Base-by-base conservation (phyloP, 2,888 invertebrate genomes). In the Volucella bombylans region DNA sequence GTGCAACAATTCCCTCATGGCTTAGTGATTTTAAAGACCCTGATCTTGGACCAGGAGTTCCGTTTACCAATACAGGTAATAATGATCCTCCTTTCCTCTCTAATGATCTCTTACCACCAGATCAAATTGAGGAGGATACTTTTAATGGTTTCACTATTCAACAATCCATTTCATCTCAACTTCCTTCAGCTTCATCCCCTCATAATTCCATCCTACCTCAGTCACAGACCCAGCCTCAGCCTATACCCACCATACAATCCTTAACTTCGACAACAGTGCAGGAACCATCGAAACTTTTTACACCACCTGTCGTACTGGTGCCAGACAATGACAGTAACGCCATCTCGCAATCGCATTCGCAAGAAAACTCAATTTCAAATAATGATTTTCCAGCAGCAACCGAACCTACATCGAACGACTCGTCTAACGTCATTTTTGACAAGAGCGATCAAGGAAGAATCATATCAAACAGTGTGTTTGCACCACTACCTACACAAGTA, bases 391-490 rank as follows among this genome's bases (percentile, higher is more conserved):
- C 90, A 91, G 91, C 89, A 71, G 88, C 87, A 59, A 88, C 90
- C 43, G 90, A 90, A 49, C 71, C 88, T 43, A 74, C 74, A 18
- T 15, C 69, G 6, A 72, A 82, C 65, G 54, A 85, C 68, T 68
- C 69, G 4, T 80, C 86, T 11, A 91, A 91, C 82, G 87, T 90
- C 14, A 90, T 90, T 55, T 91, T 90, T 77, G 89, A 89, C 62
- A 91, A 91, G 85, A 91, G 90, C 83, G 90, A 89, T 57, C 90
- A 90, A 43, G 91, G 91, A 76, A 91, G 91, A 86, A 90, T 91
- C 47, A 90, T 91, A 41, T 90, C 89, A 14, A 91, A 87, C 14
- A 88, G 87, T 67, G 71, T 87, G 11, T 87, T 87, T 38, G 69
- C 86, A 43, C 47, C 57, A 2, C 50, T 8, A 0, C 31, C 64